Evolutionary conservation across 2,113 vertebrate species (phyloP), one percentile per base, ranked within the genome.

Genomic region (Pteropus alecto): DNA sequence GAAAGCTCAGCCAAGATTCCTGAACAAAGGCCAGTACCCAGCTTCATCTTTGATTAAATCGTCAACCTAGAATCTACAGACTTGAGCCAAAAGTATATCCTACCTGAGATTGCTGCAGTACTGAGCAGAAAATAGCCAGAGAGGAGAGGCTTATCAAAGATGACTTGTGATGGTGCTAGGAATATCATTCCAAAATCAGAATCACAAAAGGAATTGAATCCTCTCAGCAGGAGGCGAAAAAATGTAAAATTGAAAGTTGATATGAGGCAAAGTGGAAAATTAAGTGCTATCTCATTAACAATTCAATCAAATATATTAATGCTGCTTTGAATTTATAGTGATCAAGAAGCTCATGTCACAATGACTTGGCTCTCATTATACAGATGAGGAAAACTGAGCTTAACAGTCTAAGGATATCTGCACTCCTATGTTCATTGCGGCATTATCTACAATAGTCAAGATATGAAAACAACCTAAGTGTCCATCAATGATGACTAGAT

Each of bases 1-100:
- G 89, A 95, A 94, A 33, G 70, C 51, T 92, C 70, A 87, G 46
- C 11, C 61, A 76, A 51, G 86, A 79, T 81, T 96, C 92, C 70
- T 84, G 63, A 94, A 93, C 48, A 51, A 83, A 95, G 35, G 43
- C 48, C 91, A 86, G 41, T 58, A 74, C 7, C 13, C 79, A 95
- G 71, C 13, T 71, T 16, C 19, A 90, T 51, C 41, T 67, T 67
- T 93, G 74, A 95, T 96, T 88, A 92, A 90, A 91, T 77, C 78
- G 86, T 71, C 61, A 96, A 73, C 18, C 21, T 87, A 74, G 73
- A 83, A 46, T 81, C 38, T 60, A 86, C 33, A 82, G 35, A 61
- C 60, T 71, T 56, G 26, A 85, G 60, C 30, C 78, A 68, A 92
- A 93, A 86, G 35, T 63, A 74, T 35, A 58, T 24, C 30, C 67